phyloP scores from a whole-genome alignment of 2,113 vertebrate genomes.

The Thalassarche chlororhynchos region DNA sequence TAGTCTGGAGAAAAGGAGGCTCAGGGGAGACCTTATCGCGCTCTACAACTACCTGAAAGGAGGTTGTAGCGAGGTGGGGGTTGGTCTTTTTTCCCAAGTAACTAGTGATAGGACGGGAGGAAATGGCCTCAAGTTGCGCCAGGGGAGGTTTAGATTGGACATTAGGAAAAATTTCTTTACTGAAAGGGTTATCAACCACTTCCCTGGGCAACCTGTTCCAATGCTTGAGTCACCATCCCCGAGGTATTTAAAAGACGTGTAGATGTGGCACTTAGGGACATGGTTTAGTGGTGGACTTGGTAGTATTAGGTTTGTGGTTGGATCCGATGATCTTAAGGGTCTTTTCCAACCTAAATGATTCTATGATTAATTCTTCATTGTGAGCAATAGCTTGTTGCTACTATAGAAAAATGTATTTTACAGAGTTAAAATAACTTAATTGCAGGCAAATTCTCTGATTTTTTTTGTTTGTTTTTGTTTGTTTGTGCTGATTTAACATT shows the following conservation, averaged over 20 bases:
- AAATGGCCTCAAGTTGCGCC: background rate
- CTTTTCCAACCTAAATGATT: background rate
- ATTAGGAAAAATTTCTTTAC: background rate
- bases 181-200: background rate
- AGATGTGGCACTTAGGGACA: background rate
- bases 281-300: background rate
- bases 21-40: background rate
- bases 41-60: background rate
- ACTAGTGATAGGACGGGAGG: background rate
- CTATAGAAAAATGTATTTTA: background rate
- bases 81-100: background rate
- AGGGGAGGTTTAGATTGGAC: background rate
- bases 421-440: background rate
- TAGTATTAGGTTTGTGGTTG: background rate
- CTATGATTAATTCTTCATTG: background rate
- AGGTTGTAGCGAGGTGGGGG: background rate
- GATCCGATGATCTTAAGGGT: background rate
- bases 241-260: fast-evolving
- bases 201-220: too few relatives aligned
- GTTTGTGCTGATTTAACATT: background rate
- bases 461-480: background rate
- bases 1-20: background rate
- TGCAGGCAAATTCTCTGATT: background rate
- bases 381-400: background rate
- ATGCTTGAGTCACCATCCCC: too few relatives aligned